These are phyloP conservation scores for Drosophila ogumai DNA, from an alignment of 1,140 invertebrate genomes.

Conservation along the genomic window DNA sequence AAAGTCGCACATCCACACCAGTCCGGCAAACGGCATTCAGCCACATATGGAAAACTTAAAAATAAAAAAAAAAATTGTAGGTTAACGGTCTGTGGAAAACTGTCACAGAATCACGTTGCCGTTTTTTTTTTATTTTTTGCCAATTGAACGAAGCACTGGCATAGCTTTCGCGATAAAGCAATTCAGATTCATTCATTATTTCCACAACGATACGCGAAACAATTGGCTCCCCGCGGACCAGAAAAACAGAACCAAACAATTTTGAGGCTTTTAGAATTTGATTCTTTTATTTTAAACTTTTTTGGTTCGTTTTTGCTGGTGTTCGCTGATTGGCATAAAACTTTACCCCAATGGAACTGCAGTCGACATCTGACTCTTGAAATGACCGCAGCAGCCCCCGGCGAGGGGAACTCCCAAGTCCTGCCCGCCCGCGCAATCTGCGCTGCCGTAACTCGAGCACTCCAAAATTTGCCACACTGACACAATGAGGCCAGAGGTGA, in stretches of 20 bases:
- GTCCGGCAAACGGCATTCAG: constrained; percentile 5
- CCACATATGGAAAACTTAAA: constrained; percentile 23
- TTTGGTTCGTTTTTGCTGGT: not conserved
- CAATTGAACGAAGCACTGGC: constrained; percentile 32
- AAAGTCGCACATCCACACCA: constrained; percentile 18
- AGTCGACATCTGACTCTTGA: constrained; percentile 70
- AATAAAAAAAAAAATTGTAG: constrained; percentile 10
- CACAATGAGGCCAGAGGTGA: constrained; percentile 69
- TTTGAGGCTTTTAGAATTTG: constrained; percentile 55
- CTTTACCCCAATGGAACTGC: constrained; percentile 64
- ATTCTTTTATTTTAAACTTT: constrained; percentile 15
- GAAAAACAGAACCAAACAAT: constrained; percentile 54
- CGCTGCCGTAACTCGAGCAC: constrained; percentile 15
- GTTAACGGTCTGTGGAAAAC: constrained; percentile 43
- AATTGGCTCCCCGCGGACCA: constrained; percentile 33
- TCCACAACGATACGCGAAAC: constrained; percentile 59
- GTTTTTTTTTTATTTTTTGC: constrained; percentile 43
- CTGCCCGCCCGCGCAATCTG: constrained; percentile 18
- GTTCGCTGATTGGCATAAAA: constrained; percentile 51
- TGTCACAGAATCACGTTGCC: constrained; percentile 58
- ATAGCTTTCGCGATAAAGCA: constrained; percentile 31
- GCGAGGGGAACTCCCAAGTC: constrained; percentile 30
- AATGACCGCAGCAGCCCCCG: constrained; percentile 45
- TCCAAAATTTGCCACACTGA: constrained; percentile 64
- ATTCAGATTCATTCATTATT: constrained; percentile 72